These are phyloP conservation scores for Oreochromis aureus DNA, from an alignment of 2,113 vertebrate species.

Conservation along the genomic window DNA sequence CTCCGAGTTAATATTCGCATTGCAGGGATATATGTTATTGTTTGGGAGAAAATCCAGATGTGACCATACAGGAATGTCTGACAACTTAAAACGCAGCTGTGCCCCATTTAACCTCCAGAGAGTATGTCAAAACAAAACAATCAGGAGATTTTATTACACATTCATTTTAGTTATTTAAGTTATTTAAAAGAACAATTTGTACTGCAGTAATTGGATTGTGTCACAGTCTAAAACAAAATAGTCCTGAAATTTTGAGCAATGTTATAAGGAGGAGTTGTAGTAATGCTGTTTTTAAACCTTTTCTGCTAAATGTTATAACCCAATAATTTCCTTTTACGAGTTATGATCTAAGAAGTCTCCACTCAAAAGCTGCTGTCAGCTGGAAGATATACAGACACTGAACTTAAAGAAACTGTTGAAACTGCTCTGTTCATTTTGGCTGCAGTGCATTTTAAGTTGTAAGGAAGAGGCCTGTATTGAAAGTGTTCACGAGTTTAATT, in stretches of 20 bases:
- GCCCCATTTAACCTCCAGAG: background rate
- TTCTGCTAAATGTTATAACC: background rate
- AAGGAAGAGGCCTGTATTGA: background rate
- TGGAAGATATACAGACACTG: background rate
- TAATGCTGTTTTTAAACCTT: background rate
- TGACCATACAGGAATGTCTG: background rate
- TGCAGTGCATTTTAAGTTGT: background rate
- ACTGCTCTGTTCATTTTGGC: background rate
- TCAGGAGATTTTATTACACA: background rate
- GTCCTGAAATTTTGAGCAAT: background rate
- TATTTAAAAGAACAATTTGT: background rate
- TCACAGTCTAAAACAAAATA: background rate
- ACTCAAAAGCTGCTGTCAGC: rapidly evolving
- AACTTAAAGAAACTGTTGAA: rapidly evolving
- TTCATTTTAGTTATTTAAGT: rapidly evolving
- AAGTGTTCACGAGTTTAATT: background rate
- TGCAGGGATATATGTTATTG: background rate
- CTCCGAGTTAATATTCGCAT: background rate
- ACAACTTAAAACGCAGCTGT: background rate
- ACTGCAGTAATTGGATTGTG: background rate
- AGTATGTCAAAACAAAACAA: background rate
- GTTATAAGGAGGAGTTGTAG: background rate
- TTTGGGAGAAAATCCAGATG: background rate
- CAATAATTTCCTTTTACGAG: background rate
- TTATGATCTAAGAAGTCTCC: background rate